Conservation (phyloP, 2,113 vertebrate genomes). For the Saccopteryx leptura region DNA sequence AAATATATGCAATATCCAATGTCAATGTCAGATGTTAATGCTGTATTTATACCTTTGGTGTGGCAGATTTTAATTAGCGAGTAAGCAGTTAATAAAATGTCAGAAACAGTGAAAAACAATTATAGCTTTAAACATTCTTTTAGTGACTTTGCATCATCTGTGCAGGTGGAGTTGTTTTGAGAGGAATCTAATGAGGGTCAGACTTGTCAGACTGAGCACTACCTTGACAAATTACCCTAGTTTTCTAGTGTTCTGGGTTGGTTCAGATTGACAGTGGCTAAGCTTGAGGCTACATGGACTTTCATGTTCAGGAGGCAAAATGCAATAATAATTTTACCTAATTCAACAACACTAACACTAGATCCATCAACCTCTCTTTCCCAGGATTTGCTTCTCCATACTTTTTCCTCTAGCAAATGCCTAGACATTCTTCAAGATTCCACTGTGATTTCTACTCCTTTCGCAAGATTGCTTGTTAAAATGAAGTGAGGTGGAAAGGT, state of each 20-base stretch:
- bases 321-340: neutral
- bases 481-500: neutral
- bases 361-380: neutral
- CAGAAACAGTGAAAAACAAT: neutral
- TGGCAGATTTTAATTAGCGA: slow-evolving; percentile 12
- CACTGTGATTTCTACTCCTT: neutral
- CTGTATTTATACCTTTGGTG: neutral
- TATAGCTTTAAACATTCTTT: neutral
- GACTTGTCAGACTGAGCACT: neutral
- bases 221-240: no score
- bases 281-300: neutral
- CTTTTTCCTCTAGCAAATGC: neutral
- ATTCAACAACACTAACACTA: neutral
- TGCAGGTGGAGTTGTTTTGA: neutral
- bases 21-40: neutral
- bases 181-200: neutral
- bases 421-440: neutral
- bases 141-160: neutral
- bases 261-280: neutral
- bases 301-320: neutral
- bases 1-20: neutral
- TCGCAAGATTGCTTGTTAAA: neutral
- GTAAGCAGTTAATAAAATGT: neutral
- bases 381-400: neutral
- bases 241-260: neutral